Evolutionary conservation across 2,888 invertebrate species (phyloP).

Genomic region (Rambutsinella grinnellia): DNA sequence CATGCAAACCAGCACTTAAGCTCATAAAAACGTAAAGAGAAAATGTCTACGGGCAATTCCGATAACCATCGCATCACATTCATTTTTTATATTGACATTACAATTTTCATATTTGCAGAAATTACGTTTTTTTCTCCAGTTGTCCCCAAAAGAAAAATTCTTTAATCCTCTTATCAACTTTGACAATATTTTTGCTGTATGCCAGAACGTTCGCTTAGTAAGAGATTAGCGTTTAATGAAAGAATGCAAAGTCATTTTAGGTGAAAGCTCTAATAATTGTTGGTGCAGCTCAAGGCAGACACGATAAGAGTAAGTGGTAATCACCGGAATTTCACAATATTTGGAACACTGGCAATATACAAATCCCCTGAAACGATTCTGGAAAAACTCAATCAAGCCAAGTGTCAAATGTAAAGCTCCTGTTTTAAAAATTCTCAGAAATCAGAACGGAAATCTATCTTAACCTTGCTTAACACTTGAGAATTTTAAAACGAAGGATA

Average conservation of each 20-base stretch:
- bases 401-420: conserved; percentile 3
- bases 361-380: not conserved
- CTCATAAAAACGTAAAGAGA: conserved; percentile 24
- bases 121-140: conserved; percentile 6
- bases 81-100: conserved; percentile 43
- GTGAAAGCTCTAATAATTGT: not conserved
- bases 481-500: conserved; percentile 6
- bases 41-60: conserved; percentile 39
- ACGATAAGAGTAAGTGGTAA: conserved; percentile 43
- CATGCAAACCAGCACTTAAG: conserved; percentile 50
- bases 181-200: not conserved
- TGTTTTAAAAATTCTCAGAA: conserved; percentile 7
- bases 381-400: not conserved
- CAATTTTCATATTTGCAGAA: conserved; percentile 47
- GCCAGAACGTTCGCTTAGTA: not conserved
- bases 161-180: conserved; percentile 8
- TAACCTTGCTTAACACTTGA: conserved; percentile 43
- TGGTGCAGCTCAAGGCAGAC: conserved; percentile 24
- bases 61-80: conserved; percentile 41
- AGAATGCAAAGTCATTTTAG: not conserved
- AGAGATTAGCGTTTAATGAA: not conserved
- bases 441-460: conserved; percentile 37
- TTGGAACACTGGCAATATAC: not conserved
- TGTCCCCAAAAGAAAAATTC: conserved; percentile 28
- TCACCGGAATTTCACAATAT: conserved; percentile 46